Conservation (phyloP, 2,797 vertebrate species). For the Takifugu ocellatus region DNA sequence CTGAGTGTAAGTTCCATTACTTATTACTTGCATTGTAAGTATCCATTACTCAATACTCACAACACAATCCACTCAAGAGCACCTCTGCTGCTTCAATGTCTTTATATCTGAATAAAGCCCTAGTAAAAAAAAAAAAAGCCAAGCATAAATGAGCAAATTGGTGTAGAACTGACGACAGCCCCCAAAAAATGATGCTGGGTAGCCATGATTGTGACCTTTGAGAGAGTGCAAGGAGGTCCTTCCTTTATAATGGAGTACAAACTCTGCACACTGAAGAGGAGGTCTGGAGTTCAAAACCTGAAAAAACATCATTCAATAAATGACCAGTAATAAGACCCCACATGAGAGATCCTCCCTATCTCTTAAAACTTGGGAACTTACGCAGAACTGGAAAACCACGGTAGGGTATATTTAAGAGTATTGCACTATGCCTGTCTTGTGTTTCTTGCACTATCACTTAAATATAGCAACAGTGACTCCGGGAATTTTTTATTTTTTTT, state of each 20-base stretch:
- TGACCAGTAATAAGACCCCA: slow-evolving; percentile 52
- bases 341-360: slow-evolving; percentile 30
- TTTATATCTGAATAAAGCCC: slow-evolving; percentile 5
- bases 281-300: slow-evolving; percentile 51
- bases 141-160: background rate
- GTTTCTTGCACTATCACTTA: no score
- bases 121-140: slow-evolving; percentile 10
- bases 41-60: no score
- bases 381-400: no score
- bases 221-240: slow-evolving; percentile 46
- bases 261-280: slow-evolving; percentile 32
- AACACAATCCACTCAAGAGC: background rate
- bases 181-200: slow-evolving; percentile 19
- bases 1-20: no score
- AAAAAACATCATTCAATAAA: slow-evolving; percentile 63
- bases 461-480: no score
- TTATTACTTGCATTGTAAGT: no score
- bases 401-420: no score
- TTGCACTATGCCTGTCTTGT: no score
- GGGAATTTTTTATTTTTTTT: no score
- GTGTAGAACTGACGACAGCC: slow-evolving; percentile 26
- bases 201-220: slow-evolving; percentile 23
- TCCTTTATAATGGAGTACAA: slow-evolving; percentile 31
- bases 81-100: slow-evolving; percentile 2
- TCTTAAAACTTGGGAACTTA: slow-evolving; percentile 7